Evolutionary conservation across 2,888 invertebrate species (phyloP), one percentile per base, ranked within the genome.

Genomic region (Anthoptus insignis): DNA sequence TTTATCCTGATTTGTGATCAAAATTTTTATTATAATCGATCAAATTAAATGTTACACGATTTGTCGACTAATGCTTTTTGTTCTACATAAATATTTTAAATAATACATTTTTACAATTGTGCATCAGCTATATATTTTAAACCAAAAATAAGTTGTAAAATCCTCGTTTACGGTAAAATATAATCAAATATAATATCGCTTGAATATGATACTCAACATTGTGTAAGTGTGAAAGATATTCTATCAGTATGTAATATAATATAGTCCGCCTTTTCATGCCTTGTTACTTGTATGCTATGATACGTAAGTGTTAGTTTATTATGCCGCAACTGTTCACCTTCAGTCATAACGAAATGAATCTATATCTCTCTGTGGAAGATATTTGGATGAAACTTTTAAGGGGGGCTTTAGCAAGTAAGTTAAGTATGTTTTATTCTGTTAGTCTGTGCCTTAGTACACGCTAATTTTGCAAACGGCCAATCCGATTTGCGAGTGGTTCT

Each of bases 1-100:
- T 75, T 77, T 82, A 81, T 84, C 80, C 81, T 85, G 80, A 81
- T 82, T 84, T 87, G 80, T 89, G 88, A 90, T 88, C 90, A 89
- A 90, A 63, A 88, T 86, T 81, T 77, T 77, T 80, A 75, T 73
- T 19, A n/a, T n/a, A 34, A 65, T 54, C 56, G 24, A 70, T 72
- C 73, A 70, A 81, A 73, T 82, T n/a, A 80, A 76, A 76, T 80
- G 68, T 80, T 77, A 73, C 71, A 69, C 73, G 73, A 72, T 76
- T 71, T 75, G 49, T 69, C 72, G 75, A 73, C 76, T 76, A 70
- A 72, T 73, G 39, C 24, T 22, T 61, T 61, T 61, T 22, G 13
- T 21, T 3, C 6, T 22, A 13, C 22, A 13, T 5, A 21, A 21
- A 45, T 22, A 22, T 45, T 13, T 45, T n/a, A n/a, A n/a, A n/a